phyloP scores from a whole-genome alignment of 2,797 vertebrate genomes.

The Dallia pectoralis region DNA sequence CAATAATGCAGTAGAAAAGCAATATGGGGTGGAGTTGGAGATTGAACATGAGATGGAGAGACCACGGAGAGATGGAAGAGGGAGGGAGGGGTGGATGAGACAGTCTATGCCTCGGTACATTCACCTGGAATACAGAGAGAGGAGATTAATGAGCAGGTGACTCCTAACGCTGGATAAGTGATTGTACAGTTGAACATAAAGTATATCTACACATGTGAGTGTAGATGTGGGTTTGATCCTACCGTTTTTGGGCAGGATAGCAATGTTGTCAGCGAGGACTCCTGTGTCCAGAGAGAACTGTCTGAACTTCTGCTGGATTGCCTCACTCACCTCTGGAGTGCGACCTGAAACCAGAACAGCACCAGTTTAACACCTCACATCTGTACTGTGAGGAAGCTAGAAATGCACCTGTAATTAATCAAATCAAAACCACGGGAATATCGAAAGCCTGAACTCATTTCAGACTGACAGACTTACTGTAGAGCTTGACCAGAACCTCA shows the following conservation, averaged over 20 bases:
- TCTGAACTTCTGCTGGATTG: slow-evolving; percentile 77
- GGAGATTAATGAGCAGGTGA: neutral
- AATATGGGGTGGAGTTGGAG: neutral
- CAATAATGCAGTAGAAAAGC: neutral
- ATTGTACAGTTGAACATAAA: neutral
- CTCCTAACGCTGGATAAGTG: neutral
- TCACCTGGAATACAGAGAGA: slow-evolving; percentile 31
- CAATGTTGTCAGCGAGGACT: slow-evolving; percentile 73
- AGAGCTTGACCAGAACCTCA: slow-evolving; percentile 77
- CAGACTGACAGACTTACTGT: slow-evolving; percentile 69
- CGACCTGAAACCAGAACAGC: slow-evolving; percentile 68
- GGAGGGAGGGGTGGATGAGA: neutral
- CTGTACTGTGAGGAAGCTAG: too few species aligned
- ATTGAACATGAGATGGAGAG: neutral
- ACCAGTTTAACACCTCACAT: neutral
- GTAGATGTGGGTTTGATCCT: slow-evolving; percentile 18
- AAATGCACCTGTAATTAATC: neutral
- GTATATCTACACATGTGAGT: neutral
- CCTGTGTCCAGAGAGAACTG: slow-evolving; percentile 73
- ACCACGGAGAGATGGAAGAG: neutral
- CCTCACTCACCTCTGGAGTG: slow-evolving; percentile 45
- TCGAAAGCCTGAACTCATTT: neutral
- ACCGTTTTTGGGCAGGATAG: slow-evolving; percentile 78
- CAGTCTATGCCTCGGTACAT: slow-evolving; percentile 20
- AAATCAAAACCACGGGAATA: neutral